These are phyloP conservation scores for Aepyceros melampus DNA, from an alignment of 2,113 vertebrate genomes.

Conservation along the genomic window DNA sequence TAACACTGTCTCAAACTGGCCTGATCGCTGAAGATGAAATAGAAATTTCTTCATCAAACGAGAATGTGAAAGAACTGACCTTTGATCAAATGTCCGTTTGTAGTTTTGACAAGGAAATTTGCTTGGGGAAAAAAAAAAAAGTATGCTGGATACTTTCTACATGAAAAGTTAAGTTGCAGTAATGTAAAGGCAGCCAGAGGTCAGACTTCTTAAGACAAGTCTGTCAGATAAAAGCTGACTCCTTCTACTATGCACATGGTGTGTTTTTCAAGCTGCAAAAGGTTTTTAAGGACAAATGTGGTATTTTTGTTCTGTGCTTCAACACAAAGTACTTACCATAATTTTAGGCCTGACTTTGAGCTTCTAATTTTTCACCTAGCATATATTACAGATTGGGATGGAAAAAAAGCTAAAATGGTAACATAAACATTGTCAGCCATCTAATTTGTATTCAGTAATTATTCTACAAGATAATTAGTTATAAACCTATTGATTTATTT, in stretches of 20 bases:
- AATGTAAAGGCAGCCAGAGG: conserved; percentile 87
- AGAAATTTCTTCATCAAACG: conserved; percentile 93
- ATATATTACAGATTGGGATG: neutral
- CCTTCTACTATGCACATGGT: neutral
- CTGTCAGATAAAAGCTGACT: conserved; percentile 78
- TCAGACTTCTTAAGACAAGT: conserved; percentile 84
- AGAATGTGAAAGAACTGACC: conserved; percentile 92
- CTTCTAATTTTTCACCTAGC: conserved; percentile 37
- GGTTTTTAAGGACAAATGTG: conserved; percentile 26
- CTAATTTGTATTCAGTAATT: neutral
- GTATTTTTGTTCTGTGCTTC: conserved; percentile 55
- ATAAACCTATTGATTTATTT: neutral
- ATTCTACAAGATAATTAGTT: neutral
- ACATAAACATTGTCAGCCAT: neutral
- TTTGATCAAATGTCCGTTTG: conserved; percentile 92
- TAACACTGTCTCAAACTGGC: conserved; percentile 80
- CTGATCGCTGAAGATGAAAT: conserved; percentile 90
- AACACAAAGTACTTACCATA: conserved; percentile 35
- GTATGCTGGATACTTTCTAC: conserved; percentile 77
- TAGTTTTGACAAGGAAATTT: conserved; percentile 94
- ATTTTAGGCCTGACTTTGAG: conserved; percentile 31
- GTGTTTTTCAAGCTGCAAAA: conserved; percentile 42
- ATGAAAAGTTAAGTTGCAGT: conserved; percentile 82
- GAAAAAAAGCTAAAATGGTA: neutral
- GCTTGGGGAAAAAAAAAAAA: conserved; percentile 86